Percentiles rank a stretch among this genome's conserved stretches.
These are phyloP conservation scores for Eurystomus gularis DNA, from an alignment of 2,113 vertebrate species.

Conservation along the genomic window DNA sequence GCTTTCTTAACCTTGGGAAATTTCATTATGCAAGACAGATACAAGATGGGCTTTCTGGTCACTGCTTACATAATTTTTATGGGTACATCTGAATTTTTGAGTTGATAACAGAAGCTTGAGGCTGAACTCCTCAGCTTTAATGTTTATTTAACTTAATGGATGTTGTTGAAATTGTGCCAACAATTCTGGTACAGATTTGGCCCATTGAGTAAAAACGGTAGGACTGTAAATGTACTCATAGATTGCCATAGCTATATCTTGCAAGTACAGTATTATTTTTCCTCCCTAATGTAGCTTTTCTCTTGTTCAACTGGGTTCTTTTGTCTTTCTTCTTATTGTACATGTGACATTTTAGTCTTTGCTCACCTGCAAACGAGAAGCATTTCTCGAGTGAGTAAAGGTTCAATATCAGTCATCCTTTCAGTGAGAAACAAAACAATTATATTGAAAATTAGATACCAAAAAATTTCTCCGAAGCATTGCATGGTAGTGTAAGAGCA, in stretches of 20 bases:
- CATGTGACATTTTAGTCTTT: neutral
- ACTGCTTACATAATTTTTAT: neutral
- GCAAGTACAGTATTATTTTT: neutral
- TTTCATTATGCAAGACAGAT: neutral
- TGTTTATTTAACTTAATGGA: neutral
- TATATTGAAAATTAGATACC: neutral
- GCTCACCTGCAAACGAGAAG: neutral
- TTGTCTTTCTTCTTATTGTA: neutral
- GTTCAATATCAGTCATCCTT: neutral
- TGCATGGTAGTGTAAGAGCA: neutral
- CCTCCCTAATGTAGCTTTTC: neutral
- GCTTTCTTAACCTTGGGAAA: neutral
- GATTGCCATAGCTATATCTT: neutral
- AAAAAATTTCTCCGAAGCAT: neutral
- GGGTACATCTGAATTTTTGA: neutral
- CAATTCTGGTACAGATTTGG: neutral
- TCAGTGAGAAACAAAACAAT: neutral
- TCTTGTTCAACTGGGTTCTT: neutral
- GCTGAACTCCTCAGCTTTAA: neutral
- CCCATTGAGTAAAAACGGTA: neutral
- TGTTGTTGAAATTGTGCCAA: neutral
- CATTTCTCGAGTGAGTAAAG: neutral
- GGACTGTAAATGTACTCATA: neutral
- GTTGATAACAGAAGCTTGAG: neutral
- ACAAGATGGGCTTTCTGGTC: neutral